Percentiles rank a stretch among this genome's conserved stretches.
These are phyloP conservation scores for Kudoa iwatai DNA, from an alignment of 30 jellyfish, hydroid and myxozoan genomes.

Conservation along the genomic window DNA sequence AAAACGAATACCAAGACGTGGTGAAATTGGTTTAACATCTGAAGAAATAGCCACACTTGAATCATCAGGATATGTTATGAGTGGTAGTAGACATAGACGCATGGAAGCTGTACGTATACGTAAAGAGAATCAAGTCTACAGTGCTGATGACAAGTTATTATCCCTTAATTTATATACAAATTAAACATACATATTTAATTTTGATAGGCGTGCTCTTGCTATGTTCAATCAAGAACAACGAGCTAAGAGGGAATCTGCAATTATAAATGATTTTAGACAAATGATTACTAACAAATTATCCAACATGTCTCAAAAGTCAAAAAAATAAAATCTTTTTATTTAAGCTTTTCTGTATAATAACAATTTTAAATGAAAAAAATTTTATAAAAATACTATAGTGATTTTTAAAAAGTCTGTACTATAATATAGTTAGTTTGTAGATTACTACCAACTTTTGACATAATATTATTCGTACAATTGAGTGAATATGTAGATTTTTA, in stretches of 20 bases:
- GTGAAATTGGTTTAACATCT: slow-evolving; percentile 80
- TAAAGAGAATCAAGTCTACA: slow-evolving; percentile 70
- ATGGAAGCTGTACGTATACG: slow-evolving; percentile 97
- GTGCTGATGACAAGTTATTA: slow-evolving; percentile 83
- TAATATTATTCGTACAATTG: no score
- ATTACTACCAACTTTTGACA: no score
- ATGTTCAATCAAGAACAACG: slow-evolving; percentile 68
- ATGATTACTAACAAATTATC: slow-evolving; percentile 61
- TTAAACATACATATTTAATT: background rate
- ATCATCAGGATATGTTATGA: slow-evolving; percentile 75
- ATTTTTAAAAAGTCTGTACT: no score
- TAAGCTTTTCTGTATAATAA: no score
- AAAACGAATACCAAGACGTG: slow-evolving; percentile 86
- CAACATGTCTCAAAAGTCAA: no score
- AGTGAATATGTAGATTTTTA: no score
- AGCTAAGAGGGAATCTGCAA: slow-evolving; percentile 52
- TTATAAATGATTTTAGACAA: slow-evolving; percentile 76
- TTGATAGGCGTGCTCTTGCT: slow-evolving; percentile 55
- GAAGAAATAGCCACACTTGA: slow-evolving; percentile 31
- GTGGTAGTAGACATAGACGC: slow-evolving; percentile 89
- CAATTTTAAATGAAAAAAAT: no score
- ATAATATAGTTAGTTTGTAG: no score
- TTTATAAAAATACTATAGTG: no score
- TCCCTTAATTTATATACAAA: background rate
- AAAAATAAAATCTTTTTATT: no score